Conservation (phyloP, 2,888 invertebrate genomes). For the Drosophila kuntzei region DNA sequence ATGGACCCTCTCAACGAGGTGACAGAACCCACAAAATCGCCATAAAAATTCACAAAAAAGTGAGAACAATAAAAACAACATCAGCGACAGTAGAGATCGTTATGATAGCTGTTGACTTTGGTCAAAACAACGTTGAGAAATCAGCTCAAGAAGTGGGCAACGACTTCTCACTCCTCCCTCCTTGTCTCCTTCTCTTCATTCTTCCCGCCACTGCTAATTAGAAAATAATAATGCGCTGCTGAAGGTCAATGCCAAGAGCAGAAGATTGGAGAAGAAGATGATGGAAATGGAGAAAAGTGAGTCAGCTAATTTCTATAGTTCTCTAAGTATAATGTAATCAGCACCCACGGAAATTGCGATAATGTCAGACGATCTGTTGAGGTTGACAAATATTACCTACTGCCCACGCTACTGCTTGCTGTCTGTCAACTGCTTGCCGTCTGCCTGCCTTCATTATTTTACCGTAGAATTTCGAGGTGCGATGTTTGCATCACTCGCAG, state of each 20-base stretch:
- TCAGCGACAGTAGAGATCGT: slow-evolving; percentile 24
- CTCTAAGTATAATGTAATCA: slow-evolving; percentile 8
- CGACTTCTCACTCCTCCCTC: neutral
- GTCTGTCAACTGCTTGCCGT: neutral
- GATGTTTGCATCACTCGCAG: slow-evolving; percentile 37
- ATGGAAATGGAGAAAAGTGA: slow-evolving; percentile 38
- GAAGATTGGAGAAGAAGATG: slow-evolving; percentile 10
- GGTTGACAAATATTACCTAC: slow-evolving; percentile 19
- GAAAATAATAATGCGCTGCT: slow-evolving; percentile 69
- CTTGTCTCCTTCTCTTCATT: neutral
- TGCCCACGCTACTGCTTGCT: slow-evolving; percentile 39
- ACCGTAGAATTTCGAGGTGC: slow-evolving; percentile 29
- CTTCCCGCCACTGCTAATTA: slow-evolving; percentile 60
- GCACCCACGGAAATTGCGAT: slow-evolving; percentile 39
- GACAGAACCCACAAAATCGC: slow-evolving; percentile 44
- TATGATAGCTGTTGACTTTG: slow-evolving; percentile 34
- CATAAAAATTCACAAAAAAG: slow-evolving; percentile 21
- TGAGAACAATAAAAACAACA: slow-evolving; percentile 50
- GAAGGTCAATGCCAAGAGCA: slow-evolving; percentile 68
- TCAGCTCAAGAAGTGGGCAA: slow-evolving; percentile 50
- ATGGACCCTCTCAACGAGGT: slow-evolving; percentile 61
- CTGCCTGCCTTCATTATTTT: slow-evolving; percentile 27
- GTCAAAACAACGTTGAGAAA: slow-evolving; percentile 46
- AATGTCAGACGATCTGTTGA: slow-evolving; percentile 43
- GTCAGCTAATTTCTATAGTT: slow-evolving; percentile 34